Base-by-base conservation (phyloP, 2,113 vertebrate genomes). In the Microcebus griseorufus region DNA sequence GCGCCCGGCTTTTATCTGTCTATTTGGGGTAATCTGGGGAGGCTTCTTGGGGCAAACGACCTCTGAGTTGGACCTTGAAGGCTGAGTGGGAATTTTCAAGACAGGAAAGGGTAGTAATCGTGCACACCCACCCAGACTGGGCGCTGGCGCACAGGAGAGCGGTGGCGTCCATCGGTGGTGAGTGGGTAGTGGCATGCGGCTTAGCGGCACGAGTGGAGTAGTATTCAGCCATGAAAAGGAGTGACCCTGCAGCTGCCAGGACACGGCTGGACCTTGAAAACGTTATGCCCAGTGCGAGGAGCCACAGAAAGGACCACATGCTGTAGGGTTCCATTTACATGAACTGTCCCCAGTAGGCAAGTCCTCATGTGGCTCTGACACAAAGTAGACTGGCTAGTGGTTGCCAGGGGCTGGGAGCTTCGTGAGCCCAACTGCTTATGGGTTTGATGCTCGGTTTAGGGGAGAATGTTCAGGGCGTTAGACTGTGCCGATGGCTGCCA, bases 381-480 rank as follows among this genome's bases (percentile, higher is more conserved):
- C 23, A 55, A 53, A 45, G 53, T 18, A 29, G 6, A 51, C 51
- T 14, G 12, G 2, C 32, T 6, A 23, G 86, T 17, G 80, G 11
- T 18, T 34, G 65, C 85, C 51, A 6, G 32, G 13, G 32, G 7
- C 9, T 16, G 45, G 51, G 48, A 17, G 6, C 0, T 0, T 13
- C 29, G 9, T 13, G 14, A 7, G 10, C 5, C 13, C 0, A 1
- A 18, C 9, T 5, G 42, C 3, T 80, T 0, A 9, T 0, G 32
- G 65, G 45, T 1, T 1, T 1, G 1, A 27, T 27, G n/a, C 39
- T 79, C 27, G 55, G 58, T 67, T 45, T 4, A 27, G n/a, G 72
- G 23, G 2, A 55, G 11, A 78, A 22, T 3, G 34, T 55, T 64
- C 22, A 62, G 53, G 67, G 34, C 65, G n/a, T 5, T 12, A 34